Evolutionary conservation across 2,113 vertebrate species (phyloP).

Genomic region (Phaetusa simplex): DNA sequence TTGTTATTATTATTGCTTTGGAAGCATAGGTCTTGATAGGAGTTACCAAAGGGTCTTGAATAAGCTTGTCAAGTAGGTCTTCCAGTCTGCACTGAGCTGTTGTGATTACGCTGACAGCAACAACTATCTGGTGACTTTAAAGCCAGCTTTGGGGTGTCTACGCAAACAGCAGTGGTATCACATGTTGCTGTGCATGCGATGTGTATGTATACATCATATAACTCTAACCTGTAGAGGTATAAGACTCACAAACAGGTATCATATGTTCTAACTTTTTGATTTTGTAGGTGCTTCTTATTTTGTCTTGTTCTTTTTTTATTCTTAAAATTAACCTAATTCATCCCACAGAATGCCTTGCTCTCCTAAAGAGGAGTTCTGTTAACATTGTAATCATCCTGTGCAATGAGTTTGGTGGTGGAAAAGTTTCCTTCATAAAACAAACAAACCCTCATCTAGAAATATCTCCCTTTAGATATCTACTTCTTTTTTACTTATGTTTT

Average conservation of each 20-base stretch:
- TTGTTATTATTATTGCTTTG: background rate
- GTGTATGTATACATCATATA: background rate
- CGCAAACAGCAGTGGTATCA: background rate
- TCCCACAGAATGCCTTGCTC: background rate
- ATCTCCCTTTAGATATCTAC: background rate
- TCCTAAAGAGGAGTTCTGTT: background rate
- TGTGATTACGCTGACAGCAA: background rate
- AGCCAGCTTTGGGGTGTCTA: background rate
- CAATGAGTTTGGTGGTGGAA: background rate
- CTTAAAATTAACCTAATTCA: background rate
- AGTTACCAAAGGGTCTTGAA: background rate
- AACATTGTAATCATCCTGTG: background rate
- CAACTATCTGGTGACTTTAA: background rate
- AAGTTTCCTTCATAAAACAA: background rate
- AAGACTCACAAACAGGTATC: background rate
- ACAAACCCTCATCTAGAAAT: background rate
- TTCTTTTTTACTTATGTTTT: background rate
- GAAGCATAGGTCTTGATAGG: background rate
- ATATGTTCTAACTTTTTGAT: background rate
- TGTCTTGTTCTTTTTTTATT: background rate
- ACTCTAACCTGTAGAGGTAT: background rate
- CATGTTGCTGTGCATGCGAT: background rate
- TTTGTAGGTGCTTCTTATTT: background rate
- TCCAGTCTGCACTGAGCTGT: background rate
- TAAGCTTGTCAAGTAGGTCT: background rate